These are phyloP conservation scores for Boleophthalmus pectinirostris DNA, from an alignment of 2,113 vertebrate species.

Conservation along the genomic window DNA sequence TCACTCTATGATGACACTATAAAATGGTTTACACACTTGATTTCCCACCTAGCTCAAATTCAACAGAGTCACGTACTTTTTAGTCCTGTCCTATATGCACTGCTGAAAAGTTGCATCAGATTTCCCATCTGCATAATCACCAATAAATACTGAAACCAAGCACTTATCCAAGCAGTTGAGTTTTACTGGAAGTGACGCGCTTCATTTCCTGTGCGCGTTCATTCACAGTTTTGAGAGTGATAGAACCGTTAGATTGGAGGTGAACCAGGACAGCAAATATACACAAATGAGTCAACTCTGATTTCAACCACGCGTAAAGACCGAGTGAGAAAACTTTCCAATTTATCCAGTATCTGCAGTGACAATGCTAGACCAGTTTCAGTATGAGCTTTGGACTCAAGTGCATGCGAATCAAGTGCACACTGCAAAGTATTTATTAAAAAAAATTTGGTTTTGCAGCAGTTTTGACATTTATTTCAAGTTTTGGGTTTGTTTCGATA, in stretches of 20 bases:
- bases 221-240: not conserved
- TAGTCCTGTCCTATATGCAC: too few relatives aligned
- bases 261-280: constrained; percentile 30
- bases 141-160: constrained; percentile 10
- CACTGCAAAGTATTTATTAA: not conserved
- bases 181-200: constrained; percentile 41
- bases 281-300: constrained; percentile 65
- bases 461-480: too few relatives aligned
- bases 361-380: not conserved
- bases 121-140: not conserved
- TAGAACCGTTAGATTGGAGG: constrained; percentile 53
- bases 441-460: too few relatives aligned
- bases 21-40: too few relatives aligned
- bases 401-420: not conserved
- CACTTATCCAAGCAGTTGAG: not conserved
- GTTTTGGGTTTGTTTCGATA: too few relatives aligned
- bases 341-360: not conserved
- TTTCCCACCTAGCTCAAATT: too few relatives aligned
- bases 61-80: too few relatives aligned
- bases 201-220: constrained; percentile 35
- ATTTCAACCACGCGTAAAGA: not conserved
- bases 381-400: not conserved
- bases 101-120: not conserved
- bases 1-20: too few relatives aligned
- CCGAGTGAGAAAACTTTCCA: not conserved